Conservation (phyloP, 2,797 vertebrate genomes). For the Clangula hyemalis region DNA sequence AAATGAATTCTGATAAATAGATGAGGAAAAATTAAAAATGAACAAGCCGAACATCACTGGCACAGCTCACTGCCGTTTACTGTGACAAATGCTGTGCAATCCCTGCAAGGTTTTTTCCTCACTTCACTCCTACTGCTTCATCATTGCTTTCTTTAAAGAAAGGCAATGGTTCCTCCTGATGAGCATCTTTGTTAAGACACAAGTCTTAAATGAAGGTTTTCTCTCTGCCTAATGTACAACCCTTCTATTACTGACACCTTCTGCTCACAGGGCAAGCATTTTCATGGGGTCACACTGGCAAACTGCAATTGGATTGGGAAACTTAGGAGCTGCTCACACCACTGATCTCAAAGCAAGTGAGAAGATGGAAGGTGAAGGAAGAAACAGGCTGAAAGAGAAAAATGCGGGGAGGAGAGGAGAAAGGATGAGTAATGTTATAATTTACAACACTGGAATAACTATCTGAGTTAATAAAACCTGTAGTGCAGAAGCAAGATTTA, state of each 20-base stretch:
- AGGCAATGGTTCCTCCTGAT: not conserved
- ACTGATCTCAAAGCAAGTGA: not conserved
- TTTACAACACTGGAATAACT: not conserved
- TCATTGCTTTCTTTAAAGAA: not conserved
- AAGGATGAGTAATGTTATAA: constrained; percentile 2
- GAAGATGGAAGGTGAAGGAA: not conserved
- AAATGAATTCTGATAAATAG: constrained; percentile 28
- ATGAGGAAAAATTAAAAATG: constrained; percentile 15
- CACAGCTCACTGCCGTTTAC: not conserved
- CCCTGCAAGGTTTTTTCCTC: not conserved
- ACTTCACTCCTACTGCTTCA: not conserved
- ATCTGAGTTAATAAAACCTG: not conserved
- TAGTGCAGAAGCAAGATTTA: not conserved
- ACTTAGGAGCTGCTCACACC: not conserved
- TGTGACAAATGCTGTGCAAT: not conserved
- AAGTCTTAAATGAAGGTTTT: not conserved
- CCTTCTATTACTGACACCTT: not conserved
- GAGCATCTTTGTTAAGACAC: not conserved
- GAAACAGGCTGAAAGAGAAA: not conserved
- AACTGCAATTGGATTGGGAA: not conserved
- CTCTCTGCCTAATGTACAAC: not conserved
- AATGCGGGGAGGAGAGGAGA: not conserved
- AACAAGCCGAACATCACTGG: not conserved
- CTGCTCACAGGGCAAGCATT: not conserved
- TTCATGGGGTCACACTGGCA: not conserved